phyloP scores from a whole-genome alignment of 2,888 invertebrate genomes.

The Callosobruchus maculatus region DNA sequence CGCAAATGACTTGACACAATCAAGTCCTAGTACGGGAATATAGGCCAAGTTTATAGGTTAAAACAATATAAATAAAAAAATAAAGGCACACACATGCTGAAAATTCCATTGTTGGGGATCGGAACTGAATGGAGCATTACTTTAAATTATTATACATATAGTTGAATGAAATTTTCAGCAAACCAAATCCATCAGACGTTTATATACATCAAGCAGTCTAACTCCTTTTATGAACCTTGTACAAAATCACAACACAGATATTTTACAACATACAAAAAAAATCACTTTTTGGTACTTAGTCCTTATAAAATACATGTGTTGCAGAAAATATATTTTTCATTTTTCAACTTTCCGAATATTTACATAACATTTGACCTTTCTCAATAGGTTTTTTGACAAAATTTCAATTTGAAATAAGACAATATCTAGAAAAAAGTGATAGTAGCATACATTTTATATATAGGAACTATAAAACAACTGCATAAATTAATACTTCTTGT shows the following conservation, averaged over 20 bases:
- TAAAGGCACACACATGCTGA: slow-evolving; percentile 35
- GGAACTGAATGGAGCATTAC: background rate
- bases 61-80: slow-evolving; percentile 31
- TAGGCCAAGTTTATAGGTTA: slow-evolving; percentile 32
- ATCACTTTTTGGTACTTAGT: background rate
- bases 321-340: background rate
- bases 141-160: slow-evolving; percentile 14
- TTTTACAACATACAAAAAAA: slow-evolving; percentile 5
- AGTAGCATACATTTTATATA: background rate
- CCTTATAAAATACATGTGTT: slow-evolving; percentile 6
- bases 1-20: slow-evolving; percentile 5
- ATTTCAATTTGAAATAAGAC: background rate
- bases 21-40: slow-evolving; percentile 4
- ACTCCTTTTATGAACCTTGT: slow-evolving; percentile 27
- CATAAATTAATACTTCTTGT: background rate
- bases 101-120: slow-evolving; percentile 23
- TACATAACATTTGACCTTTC: background rate
- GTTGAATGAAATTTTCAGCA: slow-evolving; percentile 30
- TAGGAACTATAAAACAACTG: background rate
- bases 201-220: slow-evolving; percentile 29
- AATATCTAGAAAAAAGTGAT: background rate
- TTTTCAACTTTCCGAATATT: background rate
- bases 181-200: background rate
- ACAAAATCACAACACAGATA: slow-evolving; percentile 2
- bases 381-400: background rate